These are phyloP conservation scores for Ephialtes manifestator DNA, from an alignment of 2,888 invertebrate species.

Conservation along the genomic window DNA sequence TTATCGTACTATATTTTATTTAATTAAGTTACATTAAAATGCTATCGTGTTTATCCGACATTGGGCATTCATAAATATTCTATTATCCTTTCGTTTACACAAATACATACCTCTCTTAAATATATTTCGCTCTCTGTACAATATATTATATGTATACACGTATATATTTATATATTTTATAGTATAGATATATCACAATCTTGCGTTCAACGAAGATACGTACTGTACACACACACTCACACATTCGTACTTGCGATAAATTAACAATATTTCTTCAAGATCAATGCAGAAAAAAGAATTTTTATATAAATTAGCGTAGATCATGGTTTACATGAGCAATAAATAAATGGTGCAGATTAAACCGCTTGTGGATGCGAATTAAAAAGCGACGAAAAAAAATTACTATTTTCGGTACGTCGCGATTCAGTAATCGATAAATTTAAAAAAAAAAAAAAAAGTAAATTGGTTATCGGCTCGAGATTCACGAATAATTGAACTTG, in stretches of 20 bases:
- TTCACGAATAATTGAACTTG: conserved; percentile 35
- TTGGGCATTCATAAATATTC: conserved; percentile 79
- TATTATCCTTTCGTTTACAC: conserved; percentile 71
- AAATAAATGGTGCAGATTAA: conserved; percentile 16
- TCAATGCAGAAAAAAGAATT: conserved; percentile 30
- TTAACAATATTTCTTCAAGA: conserved; percentile 29
- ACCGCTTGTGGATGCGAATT: conserved; percentile 25
- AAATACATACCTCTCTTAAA: conserved; percentile 80
- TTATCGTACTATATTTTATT: conserved; percentile 68
- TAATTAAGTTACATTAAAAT: conserved; percentile 60
- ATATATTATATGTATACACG: conserved; percentile 68
- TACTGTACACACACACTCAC: conserved; percentile 37
- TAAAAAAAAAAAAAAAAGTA: conserved; percentile 22
- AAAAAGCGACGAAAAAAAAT: conserved; percentile 20
- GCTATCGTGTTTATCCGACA: conserved; percentile 41
- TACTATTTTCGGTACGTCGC: conserved; percentile 15
- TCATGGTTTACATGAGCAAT: conserved; percentile 22
- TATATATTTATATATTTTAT: conserved; percentile 59
- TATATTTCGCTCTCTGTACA: conserved; percentile 82
- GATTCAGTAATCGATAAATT: conserved; percentile 15
- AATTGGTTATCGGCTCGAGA: conserved; percentile 29
- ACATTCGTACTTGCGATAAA: conserved; percentile 55
- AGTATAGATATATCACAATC: conserved; percentile 77
- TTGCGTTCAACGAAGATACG: conserved; percentile 70
- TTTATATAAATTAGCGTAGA: conserved; percentile 10